Evolutionary conservation across 1,140 invertebrate species (phyloP), one percentile per base, ranked within the genome.

Genomic region (Palaemon carinicauda): DNA sequence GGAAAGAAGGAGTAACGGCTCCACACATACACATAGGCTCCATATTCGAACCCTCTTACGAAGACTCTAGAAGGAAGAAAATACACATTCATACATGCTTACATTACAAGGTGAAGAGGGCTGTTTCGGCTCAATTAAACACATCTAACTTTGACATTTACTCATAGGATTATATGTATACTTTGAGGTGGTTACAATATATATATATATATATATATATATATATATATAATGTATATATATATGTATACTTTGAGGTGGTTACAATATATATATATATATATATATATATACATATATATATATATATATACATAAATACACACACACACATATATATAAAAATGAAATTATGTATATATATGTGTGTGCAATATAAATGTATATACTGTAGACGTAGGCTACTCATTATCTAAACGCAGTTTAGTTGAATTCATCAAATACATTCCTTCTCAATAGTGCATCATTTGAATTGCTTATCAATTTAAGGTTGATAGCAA

Each of bases 1-100:
- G 77, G 75, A n/a, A 85, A 60, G 29, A 80, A 21, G 41, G 75
- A 31, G 21, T 74, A 86, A 29, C 80, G 33, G 21, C 80, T 54
- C 84, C 84, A 86, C 12, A 80, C 27, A 60, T 51, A 86, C 3
- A 7, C 41, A 41, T 41, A 41, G 41, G 5, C 41, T 41, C 41
- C 41, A 12, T 41, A 41, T 41, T 41, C 41, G 12, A 41, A 41
- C 41, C 41, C 41, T 12, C 41, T 41, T 41, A 41, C 41, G 3
- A 86, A 74, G 3, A 80, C n/a, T 54, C 82, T 85, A 69, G 7
- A 78, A 24, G 1, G 3, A 52, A 33, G 15, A 0, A 27, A 53
- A 54, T 19, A 53, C 24, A 21, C 17, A 53, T 7, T n/a, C 10
- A 14, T 41, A 52, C 50, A 51, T 24, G 24, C 5, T 14, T 14